phyloP scores from a whole-genome alignment of 2,888 invertebrate species.

The Dynastes tityus region DNA sequence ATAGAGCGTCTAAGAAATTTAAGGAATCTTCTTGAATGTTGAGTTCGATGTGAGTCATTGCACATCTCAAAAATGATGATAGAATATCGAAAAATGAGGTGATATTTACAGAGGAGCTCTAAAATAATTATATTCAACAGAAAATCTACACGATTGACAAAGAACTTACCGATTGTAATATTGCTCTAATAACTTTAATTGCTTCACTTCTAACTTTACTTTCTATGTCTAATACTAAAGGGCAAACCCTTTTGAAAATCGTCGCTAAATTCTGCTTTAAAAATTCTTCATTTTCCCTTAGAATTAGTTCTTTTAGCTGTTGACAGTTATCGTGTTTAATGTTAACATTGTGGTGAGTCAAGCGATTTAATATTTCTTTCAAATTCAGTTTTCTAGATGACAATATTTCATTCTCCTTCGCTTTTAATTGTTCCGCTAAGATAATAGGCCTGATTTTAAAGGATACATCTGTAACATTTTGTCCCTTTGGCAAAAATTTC shows the following conservation, averaged over 20 bases:
- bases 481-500: conserved; percentile 86
- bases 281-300: conserved; percentile 68
- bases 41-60: conserved; percentile 91
- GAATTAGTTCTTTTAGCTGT: conserved; percentile 76
- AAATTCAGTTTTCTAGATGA: conserved; percentile 81
- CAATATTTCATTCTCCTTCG: conserved; percentile 72
- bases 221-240: conserved; percentile 83
- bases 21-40: conserved; percentile 89
- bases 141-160: neutral
- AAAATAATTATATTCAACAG: neutral
- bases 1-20: conserved; percentile 83
- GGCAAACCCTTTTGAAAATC: conserved; percentile 80
- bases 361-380: conserved; percentile 77
- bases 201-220: conserved; percentile 75
- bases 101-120: conserved; percentile 14
- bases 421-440: conserved; percentile 82
- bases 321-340: conserved; percentile 78
- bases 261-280: conserved; percentile 77
- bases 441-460: conserved; percentile 93
- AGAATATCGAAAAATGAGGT: conserved; percentile 84
- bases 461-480: conserved; percentile 90
- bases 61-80: conserved; percentile 86
- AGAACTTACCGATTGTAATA: conserved; percentile 66
- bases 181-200: conserved; percentile 73
- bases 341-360: conserved; percentile 84